Evolutionary conservation across 2,113 vertebrate genomes (phyloP), one percentile per base, ranked within the genome.

Genomic region (Athene noctua): DNA sequence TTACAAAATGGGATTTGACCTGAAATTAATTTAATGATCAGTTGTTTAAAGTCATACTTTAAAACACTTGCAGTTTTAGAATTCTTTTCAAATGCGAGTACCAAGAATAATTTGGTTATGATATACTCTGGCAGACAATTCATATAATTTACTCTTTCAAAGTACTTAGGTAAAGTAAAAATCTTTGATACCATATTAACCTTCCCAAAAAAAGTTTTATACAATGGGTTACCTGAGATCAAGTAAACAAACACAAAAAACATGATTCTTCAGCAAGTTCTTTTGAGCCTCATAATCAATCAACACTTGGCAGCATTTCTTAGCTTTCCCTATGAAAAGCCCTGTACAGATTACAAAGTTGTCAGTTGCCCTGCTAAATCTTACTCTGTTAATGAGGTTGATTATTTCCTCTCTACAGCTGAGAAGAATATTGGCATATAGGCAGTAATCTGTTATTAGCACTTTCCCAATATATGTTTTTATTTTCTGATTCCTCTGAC

Each of bases 391-490:
- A 92, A 96, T 55, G 82, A 68, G 70, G 66, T 47, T 92, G 91
- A 97, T 96, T 83, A 92, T 96, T 94, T 92, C 67, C 65, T 78
- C 83, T 80, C 78, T 58, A 65, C 58, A 93, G 86, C 95, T 57
- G 59, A 92, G 90, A 21, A 78, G 25, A 83, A 47, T 88, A 93
- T 90, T 85, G 55, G 80, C 85, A 79, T 25, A 72, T 10, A 75
- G 73, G 75, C 63, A 78, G 40, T 52, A 80, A 78, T 54, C 73
- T 66, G 72, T 87, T 89, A 92, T 84, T 81, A 93, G 65, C 62
- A 86, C 57, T 55, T 80, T 80, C 62, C 83, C 54, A 89, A 66
- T 61, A 89, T 68, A 49, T 21, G 47, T 36, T 96, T 94, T 96
- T 80, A 88, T 90, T 94, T 94, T 95, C 92, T 40, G 9, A 63